These are phyloP conservation scores for Ciconia maguari DNA, from an alignment of 2,113 vertebrate genomes.

Conservation along the genomic window DNA sequence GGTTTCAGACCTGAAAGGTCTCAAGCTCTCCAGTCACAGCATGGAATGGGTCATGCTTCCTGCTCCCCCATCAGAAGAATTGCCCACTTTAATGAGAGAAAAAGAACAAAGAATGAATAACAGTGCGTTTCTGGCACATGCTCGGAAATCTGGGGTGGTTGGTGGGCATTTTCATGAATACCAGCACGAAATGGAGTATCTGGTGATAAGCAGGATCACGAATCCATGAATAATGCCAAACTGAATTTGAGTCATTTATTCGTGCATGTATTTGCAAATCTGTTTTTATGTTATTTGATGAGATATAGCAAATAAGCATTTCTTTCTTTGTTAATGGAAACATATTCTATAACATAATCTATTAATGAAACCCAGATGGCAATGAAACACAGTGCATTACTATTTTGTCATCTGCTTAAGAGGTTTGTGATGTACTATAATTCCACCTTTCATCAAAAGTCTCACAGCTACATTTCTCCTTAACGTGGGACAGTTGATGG, in stretches of 20 bases:
- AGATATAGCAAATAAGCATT: slow-evolving; percentile 21
- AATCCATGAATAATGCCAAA: background rate
- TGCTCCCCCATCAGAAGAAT: background rate
- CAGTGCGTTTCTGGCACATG: background rate
- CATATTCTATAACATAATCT: slow-evolving; percentile 11
- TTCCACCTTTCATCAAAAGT: slow-evolving; percentile 38
- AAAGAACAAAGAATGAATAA: slow-evolving; percentile 5
- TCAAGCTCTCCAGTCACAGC: background rate
- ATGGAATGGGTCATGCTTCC: slow-evolving; percentile 23
- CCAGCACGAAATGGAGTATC: background rate
- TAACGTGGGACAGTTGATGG: background rate
- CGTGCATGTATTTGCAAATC: background rate
- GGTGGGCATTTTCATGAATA: background rate
- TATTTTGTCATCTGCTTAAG: background rate
- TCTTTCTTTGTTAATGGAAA: slow-evolving; percentile 33
- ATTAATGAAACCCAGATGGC: slow-evolving; percentile 39
- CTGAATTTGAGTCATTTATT: background rate
- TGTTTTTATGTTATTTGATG: background rate
- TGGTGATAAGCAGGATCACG: background rate
- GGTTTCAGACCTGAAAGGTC: slow-evolving; percentile 32
- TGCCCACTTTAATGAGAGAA: background rate
- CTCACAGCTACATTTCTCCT: background rate
- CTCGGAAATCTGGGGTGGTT: background rate
- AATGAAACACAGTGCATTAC: background rate
- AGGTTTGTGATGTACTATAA: slow-evolving; percentile 9